Conservation (phyloP, 2,888 invertebrate species). For the Polydrusus pterygomalis region DNA sequence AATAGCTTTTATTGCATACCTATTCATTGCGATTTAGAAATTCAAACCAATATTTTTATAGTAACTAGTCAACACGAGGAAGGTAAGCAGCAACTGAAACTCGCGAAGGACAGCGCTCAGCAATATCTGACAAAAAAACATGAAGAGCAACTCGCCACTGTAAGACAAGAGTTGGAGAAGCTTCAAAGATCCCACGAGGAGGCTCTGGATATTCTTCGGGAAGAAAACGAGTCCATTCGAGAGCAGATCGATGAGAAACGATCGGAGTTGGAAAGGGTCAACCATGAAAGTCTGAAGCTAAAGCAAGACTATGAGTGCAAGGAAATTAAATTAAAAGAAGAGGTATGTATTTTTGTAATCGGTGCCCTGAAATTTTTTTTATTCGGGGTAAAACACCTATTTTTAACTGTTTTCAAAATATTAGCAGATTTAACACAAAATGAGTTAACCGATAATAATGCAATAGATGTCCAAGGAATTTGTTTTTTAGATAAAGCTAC, state of each 20-base stretch:
- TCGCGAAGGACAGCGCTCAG: constrained; percentile 63
- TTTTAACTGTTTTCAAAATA: too few species aligned
- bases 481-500: too few species aligned
- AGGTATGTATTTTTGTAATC: constrained; percentile 53
- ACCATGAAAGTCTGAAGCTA: constrained; percentile 64
- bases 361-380: too few species aligned
- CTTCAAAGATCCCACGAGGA: constrained; percentile 68
- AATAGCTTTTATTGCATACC: not conserved
- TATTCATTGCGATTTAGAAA: not conserved
- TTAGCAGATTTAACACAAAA: too few species aligned
- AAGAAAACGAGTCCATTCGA: constrained; percentile 70
- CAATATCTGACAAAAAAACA: constrained; percentile 62
- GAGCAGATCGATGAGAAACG: constrained; percentile 70
- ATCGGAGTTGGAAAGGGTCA: constrained; percentile 60
- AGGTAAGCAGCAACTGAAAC: constrained; percentile 63
- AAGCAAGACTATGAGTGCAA: constrained; percentile 66
- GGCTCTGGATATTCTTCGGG: constrained; percentile 68
- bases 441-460: too few species aligned
- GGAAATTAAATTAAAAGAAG: constrained; percentile 64
- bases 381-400: too few species aligned
- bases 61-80: constrained; percentile 68
- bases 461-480: too few species aligned
- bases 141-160: constrained; percentile 65
- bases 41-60: constrained; percentile 61
- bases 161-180: constrained; percentile 67